Evolutionary conservation across 2,113 vertebrate genomes (phyloP), one percentile per base, ranked within the genome.

Genomic region (Sturnira hondurensis): DNA sequence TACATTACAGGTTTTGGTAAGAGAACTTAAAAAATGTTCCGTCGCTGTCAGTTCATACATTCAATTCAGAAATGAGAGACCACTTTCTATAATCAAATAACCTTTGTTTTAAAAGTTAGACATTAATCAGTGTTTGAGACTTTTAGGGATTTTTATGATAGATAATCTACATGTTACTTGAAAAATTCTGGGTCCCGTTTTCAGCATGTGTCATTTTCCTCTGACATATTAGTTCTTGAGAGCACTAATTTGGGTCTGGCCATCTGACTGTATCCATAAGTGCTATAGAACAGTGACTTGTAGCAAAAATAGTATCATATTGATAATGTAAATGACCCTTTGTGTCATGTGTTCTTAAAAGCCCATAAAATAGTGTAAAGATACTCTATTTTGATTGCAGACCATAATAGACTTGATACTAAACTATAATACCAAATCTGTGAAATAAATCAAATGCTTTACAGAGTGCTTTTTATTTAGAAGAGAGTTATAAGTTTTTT

Each of bases 381-480:
- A 68, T 95, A n/a, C 71, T 92, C 96, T 96, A 86, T 71, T 67
- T 89, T 96, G 88, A 81, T 96, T 96, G 84, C 81, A 63, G 73
- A 73, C 93, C 56, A 76, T 76, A 96, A 28, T 84, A 81, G 70
- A 28, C 47, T 95, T 38, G 45, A 0, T 91, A 43, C 83, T 97
- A 88, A 88, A 96, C 20, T 81, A 17, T 78, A 93, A 78, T 88
- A 84, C 77, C 41, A 52, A 43, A 93, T 95, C 33, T 76, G 0
- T 93, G 63, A 93, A 90, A 93, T 96, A 91, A 98, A 84, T 96
- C 87, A 89, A 77, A 61, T 74, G 78, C 77, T 91, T 88, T 96
- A 76, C 74, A 28, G 4, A 65, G 22, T 63, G 68, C 71, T 58
- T 96, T 65, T 92, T 90, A 97, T 96, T 91, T 96, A 81, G 78